Evolutionary conservation across 2,797 vertebrate genomes (phyloP).

Genomic region (Pelochelys cantorii): DNA sequence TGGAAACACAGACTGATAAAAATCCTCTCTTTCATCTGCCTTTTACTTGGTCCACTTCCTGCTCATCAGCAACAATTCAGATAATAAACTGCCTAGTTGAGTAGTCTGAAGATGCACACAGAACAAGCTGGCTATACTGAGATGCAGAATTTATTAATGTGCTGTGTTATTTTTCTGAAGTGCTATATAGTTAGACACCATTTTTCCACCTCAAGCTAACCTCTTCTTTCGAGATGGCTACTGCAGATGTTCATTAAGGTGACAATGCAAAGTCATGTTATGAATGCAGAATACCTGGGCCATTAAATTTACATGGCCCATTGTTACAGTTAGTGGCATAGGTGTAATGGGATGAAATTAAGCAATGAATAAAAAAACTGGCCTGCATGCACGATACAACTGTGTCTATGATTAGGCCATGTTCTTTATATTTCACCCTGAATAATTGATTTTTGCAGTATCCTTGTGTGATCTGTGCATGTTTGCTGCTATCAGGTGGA

Average conservation of each 20-base stretch:
- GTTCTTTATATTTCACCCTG: constrained; percentile 16
- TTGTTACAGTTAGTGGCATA: constrained; percentile 42
- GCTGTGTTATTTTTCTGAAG: constrained; percentile 24
- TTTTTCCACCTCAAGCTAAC: constrained; percentile 46
- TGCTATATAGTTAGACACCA: constrained; percentile 47
- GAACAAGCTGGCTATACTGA: constrained; percentile 57
- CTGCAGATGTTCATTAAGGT: constrained; percentile 33
- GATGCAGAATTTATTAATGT: constrained; percentile 53
- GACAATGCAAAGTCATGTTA: constrained; percentile 48
- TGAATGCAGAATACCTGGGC: constrained; percentile 43
- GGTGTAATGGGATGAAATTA: constrained; percentile 55
- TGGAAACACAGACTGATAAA: accelerated
- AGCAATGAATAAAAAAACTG: constrained; percentile 40
- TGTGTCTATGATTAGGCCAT: neutral
- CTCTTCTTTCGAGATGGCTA: constrained; percentile 38
- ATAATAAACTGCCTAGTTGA: constrained; percentile 73
- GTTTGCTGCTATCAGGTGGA: neutral
- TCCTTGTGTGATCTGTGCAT: constrained; percentile 26
- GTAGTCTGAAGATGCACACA: constrained; percentile 39
- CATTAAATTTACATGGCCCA: constrained; percentile 15
- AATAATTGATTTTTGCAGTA: neutral
- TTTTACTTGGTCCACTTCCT: constrained; percentile 59
- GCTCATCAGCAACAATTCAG: constrained; percentile 70
- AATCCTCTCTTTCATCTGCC: constrained; percentile 25
- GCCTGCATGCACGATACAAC: neutral